Evolutionary conservation across 2,888 invertebrate genomes (phyloP), one percentile per base, ranked within the genome.

Genomic region (Scelioninae gen. 2): DNA sequence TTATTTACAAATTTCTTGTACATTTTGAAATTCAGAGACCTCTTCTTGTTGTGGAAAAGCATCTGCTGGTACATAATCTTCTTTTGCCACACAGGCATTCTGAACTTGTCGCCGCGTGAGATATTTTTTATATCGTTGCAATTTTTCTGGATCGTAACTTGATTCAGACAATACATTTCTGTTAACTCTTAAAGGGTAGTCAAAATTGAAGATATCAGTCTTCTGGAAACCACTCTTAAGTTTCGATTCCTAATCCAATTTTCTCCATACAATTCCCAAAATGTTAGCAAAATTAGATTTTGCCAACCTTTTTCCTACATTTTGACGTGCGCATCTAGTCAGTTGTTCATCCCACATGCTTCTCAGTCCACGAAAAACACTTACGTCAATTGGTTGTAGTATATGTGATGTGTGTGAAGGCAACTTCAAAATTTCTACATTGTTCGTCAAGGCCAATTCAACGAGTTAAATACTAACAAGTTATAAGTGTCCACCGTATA

Each of bases 321-420:
- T 67, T 46, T 67, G 39, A 7, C 67, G 48, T 4, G 58, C 46
- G 50, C 67, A 67, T 11, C 41, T 16, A n/a, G 50, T 43, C 41
- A 67, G 52, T 11, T 16, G 0, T 22, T 58, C 22, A 43, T 67
- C 67, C 58, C 50, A 67, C 11, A 25, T 6, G n/a, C 48, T 31
- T 48, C 58, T 67, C 9, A 67, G 28, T 0, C 58, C 67, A 33
- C 55, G 55, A 39, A 69, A 69, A 0, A 63, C 70, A 48, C 70
- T 61, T 0, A 70, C 53, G 18, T 69, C 69, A 3, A 69, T 22
- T 5, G 61, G 69, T 10, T 61, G 69, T 19, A 69, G 18, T 10
- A 69, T 61, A n/a, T 70, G 55, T 3, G 70, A 70, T 2, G 70
- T 70, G 37, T 70, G 70, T 15, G 70, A 63, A 7, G 58, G 67